Evolutionary conservation across 2,113 vertebrate species (phyloP).

Genomic region (Pachyramphus minor): DNA sequence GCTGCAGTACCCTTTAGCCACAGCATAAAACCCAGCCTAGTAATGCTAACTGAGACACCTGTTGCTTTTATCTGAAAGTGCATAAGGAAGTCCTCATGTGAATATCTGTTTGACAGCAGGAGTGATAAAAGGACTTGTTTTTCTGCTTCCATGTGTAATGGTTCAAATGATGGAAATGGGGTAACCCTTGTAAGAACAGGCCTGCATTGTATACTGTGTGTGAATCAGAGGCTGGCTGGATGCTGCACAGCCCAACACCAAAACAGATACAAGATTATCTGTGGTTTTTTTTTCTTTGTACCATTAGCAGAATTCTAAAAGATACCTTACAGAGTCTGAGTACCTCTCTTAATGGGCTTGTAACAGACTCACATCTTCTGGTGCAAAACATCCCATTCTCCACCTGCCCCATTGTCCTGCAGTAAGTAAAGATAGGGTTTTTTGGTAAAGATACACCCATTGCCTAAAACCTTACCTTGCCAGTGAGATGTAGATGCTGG

Average conservation of each 20-base stretch:
- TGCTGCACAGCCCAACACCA: background rate
- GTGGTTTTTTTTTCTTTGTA: background rate
- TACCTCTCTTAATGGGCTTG: background rate
- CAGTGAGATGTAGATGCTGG: slow-evolving; percentile 84
- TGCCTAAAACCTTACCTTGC: slow-evolving; percentile 81
- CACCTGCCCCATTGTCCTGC: fast-evolving
- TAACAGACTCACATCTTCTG: background rate
- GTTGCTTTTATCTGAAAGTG: background rate
- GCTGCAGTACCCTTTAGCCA: fast-evolving
- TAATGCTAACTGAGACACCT: background rate
- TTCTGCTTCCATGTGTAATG: background rate
- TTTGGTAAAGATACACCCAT: background rate
- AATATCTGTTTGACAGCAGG: background rate
- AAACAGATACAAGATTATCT: background rate
- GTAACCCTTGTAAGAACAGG: background rate
- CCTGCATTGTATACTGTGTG: background rate
- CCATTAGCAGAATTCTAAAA: background rate
- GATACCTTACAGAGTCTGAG: background rate
- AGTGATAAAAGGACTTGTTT: background rate
- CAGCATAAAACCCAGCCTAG: background rate
- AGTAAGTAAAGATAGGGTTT: fast-evolving
- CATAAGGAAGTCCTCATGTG: background rate
- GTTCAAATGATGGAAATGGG: background rate
- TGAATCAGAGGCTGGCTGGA: background rate
- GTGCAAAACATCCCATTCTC: background rate